Percentiles rank a stretch among this genome's conserved stretches.
These are phyloP conservation scores for Lacanobia oleracea DNA, from an alignment of 2,888 invertebrate species.

Conservation along the genomic window DNA sequence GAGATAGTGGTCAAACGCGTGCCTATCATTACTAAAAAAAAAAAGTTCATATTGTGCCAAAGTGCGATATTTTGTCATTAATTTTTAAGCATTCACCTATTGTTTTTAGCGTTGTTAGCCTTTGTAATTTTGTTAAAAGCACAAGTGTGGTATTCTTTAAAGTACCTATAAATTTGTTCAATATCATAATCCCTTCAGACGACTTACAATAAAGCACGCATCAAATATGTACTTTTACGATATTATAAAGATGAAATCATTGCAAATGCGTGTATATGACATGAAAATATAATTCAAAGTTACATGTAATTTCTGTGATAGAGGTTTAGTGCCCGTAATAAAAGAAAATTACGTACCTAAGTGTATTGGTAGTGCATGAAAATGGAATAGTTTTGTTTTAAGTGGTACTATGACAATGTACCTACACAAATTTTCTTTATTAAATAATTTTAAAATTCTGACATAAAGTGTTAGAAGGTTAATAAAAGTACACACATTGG, in stretches of 20 bases:
- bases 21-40: too few species aligned
- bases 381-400: constrained; percentile 9
- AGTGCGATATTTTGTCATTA: not conserved
- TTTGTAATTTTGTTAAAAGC: constrained; percentile 44
- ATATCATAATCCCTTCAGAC: not conserved
- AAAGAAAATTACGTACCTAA: constrained; percentile 19
- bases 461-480: not conserved
- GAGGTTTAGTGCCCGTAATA: constrained; percentile 31
- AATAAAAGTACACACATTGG: too few species aligned
- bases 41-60: not conserved
- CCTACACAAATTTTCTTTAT: not conserved
- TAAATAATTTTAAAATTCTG: not conserved
- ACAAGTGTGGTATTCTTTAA: not conserved
- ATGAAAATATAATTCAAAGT: constrained; percentile 35
- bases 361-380: constrained; percentile 5
- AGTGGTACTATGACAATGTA: not conserved
- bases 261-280: constrained; percentile 28
- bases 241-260: constrained; percentile 43
- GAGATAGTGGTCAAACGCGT: too few species aligned
- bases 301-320: constrained; percentile 35
- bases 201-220: constrained; percentile 12
- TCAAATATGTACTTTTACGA: constrained; percentile 26
- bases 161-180: not conserved
- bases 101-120: not conserved
- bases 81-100: not conserved